A percentile compares a stretch with the other conserved stretches of the same genome.
Conservation (phyloP, 2,888 invertebrate genomes). For the Andrena chrysosceles region DNA sequence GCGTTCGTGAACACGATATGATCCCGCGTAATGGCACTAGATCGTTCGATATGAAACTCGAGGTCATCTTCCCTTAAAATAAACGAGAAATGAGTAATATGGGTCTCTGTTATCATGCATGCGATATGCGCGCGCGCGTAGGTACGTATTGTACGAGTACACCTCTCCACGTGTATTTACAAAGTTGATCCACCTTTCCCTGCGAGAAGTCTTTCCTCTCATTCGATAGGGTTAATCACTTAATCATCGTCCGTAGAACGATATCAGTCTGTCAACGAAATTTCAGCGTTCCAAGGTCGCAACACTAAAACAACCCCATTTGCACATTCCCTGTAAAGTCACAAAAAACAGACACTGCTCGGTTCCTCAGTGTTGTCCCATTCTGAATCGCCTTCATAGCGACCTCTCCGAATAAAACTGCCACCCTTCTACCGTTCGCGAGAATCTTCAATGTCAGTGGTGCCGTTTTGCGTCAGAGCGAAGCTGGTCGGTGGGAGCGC, state of each 20-base stretch:
- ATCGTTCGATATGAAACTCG: slow-evolving; percentile 70
- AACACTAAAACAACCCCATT: too few relatives aligned
- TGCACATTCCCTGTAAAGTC: too few relatives aligned
- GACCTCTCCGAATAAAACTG: background rate
- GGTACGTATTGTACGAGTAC: slow-evolving; percentile 9
- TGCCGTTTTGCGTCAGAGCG: background rate
- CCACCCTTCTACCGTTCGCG: background rate
- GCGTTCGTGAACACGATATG: slow-evolving; percentile 55
- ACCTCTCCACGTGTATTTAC: slow-evolving; percentile 4
- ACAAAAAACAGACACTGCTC: background rate
- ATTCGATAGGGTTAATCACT: background rate
- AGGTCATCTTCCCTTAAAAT: slow-evolving; percentile 58
- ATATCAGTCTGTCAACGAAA: too few relatives aligned
- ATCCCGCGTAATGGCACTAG: slow-evolving; percentile 77
- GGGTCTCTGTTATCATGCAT: slow-evolving; percentile 8
- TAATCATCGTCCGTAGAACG: too few relatives aligned
- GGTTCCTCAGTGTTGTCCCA: slow-evolving; percentile 3
- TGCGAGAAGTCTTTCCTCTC: background rate
- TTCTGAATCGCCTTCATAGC: slow-evolving; percentile 25
- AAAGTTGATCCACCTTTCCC: background rate
- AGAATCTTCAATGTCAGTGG: background rate
- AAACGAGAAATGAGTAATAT: slow-evolving; percentile 34
- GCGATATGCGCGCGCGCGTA: background rate
- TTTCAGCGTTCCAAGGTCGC: too few relatives aligned
- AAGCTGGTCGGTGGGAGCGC: background rate